Evolutionary conservation across 1,140 invertebrate genomes (phyloP), one percentile per base, ranked within the genome.

Genomic region (Papilio machaon): DNA sequence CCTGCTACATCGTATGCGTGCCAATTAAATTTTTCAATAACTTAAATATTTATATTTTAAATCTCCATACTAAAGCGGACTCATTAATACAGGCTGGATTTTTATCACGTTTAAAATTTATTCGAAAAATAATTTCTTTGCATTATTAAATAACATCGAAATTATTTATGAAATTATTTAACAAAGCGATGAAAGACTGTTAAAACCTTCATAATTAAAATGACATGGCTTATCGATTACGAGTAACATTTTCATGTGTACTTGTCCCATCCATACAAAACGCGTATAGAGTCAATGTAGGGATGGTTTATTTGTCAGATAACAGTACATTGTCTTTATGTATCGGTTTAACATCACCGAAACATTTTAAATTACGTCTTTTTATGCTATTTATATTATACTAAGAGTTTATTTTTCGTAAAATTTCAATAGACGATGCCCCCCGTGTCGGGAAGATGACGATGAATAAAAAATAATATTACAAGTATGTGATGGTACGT

Each of bases 1-100:
- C 11, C 64, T 35, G 30, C 52, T 13, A 17, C 30, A 15, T 70
- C 30, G 30, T 11, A 6, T 70, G 30, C 30, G 30, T 35, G 64
- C 64, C 64, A 70, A 70, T 70, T 38, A 70, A 70, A 70, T 4
- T 64, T 64, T 70, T 15, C 11, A 70, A 35, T 38, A 70, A 67
- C 23, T 35, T 13, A 35, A 35, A 35, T 38, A 70, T 38, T 70
- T 70, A 70, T 70, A 38, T 70, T 35, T 38, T 35, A 35, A 70
- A 15, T 23, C 60, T 15, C 6, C 64, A 10, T 35, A 35, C 1
- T 38, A 70, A 70, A 70, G 64, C 30, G 64, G 64, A 70, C 64
- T 15, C 30, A 15, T 70, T 38, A 15, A 35, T 38, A 15, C n/a
- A 17, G 58, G 58, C n/a, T 58, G 54, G 4, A 70, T 30, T 35